Evolutionary conservation across 2,113 vertebrate species (phyloP), one percentile per base, ranked within the genome.

Genomic region (Xiphorhynchus elegans): DNA sequence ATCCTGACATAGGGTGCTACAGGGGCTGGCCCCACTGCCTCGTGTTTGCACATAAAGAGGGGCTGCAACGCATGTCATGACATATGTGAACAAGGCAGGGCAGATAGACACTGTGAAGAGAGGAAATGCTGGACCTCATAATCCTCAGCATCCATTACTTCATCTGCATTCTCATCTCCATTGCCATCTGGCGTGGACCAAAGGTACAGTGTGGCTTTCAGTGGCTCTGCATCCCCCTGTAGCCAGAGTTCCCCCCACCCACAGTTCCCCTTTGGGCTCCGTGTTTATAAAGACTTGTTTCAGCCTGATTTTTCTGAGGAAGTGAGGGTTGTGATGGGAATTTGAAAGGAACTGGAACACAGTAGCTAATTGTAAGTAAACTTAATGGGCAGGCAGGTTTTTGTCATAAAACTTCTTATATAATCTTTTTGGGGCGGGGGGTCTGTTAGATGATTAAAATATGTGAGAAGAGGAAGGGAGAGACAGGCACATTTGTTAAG

Each of bases 211-310:
- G n/a, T 1, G 4, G 40, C 46, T 77, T 35, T n/a, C 11, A 3
- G 40, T 24, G 80, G 12, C 24, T 40, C 39, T 28, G 33, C 37
- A 47, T 2, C 10, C 20, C 16, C 20, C 13, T 52, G 39, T 62
- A 49, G 50, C 1, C 4, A 67, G 37, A 15, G 4, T 17, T 3
- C 11, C 13, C 4, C 6, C 21, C 0, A 0, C 15, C 16, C 2
- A 1, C 2, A 0, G 6, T 24, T 69, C 17, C 29, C 31, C 6
- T 68, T 67, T 8, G 6, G 25, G 13, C 18, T 39, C 8, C 1
- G 1, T 9, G 2, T 31, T 83, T n/a, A 17, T 24, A 20, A 76
- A 46, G 13, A 33, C 12, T 7, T 39, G 42, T 7, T n/a, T 40
- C 12, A 52, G 18, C 26, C 44, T 46, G 21, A 4, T 53, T 59